Evolutionary conservation across 2,797 vertebrate species (phyloP).

Genomic region (Lerista edwardsae): DNA sequence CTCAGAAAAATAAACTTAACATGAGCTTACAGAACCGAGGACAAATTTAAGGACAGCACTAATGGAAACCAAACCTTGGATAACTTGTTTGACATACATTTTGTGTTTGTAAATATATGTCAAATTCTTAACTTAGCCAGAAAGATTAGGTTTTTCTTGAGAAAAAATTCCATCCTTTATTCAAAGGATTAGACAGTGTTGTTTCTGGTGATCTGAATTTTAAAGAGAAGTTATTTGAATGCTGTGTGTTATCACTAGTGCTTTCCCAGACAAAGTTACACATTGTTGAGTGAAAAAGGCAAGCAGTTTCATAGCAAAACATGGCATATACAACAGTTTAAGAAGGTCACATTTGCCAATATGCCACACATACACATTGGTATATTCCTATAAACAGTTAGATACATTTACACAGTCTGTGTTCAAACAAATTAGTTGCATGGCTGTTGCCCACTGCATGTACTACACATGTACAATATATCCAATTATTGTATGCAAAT

Average conservation of each 20-base stretch:
- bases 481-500: conserved; percentile 66
- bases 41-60: conserved; percentile 70
- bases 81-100: conserved; percentile 35
- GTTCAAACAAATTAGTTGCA: conserved; percentile 83
- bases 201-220: conserved; percentile 32
- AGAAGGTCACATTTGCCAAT: conserved; percentile 73
- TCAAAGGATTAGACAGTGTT: conserved; percentile 45
- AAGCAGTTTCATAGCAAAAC: conserved; percentile 79
- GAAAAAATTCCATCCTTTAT: conserved; percentile 43
- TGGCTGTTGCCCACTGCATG: conserved; percentile 66
- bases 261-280: conserved; percentile 78
- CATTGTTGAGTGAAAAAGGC: conserved; percentile 73
- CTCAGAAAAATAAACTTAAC: conserved; percentile 58
- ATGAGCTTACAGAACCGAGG: conserved; percentile 66
- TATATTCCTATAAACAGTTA: conserved; percentile 78
- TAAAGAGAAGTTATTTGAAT: conserved; percentile 36
- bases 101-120: conserved; percentile 36
- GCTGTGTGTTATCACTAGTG: conserved; percentile 70
- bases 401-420: conserved; percentile 80
- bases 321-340: conserved; percentile 76
- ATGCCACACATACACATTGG: conserved; percentile 77
- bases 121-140: conserved; percentile 5
- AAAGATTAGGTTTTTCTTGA: conserved; percentile 12
- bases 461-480: conserved; percentile 70
- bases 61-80: conserved; percentile 63